Evolutionary conservation across 2,888 invertebrate species (phyloP), one percentile per base, ranked within the genome.

Genomic region (Temnothorax rugatulus): DNA sequence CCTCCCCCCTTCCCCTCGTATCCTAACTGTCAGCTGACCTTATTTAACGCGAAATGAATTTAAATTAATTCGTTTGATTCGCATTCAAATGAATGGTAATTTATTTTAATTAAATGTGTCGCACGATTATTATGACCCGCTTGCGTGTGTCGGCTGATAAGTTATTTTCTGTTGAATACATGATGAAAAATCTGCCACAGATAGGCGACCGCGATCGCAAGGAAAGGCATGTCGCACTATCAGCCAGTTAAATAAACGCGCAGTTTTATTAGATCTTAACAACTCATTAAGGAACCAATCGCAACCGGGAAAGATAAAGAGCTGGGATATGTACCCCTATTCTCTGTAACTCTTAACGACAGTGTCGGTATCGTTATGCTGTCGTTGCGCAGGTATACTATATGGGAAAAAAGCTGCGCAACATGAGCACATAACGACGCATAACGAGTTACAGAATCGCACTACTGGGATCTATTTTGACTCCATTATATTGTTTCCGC

Each of bases 31-130:
- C 57, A 11, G 29, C 57, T 44, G 69, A 69, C 79, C 79, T 69
- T 81, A 81, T 81, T 81, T 71, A 71, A 59, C 71, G 79, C 71
- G 79, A 71, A 59, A 71, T 81, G 79, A 81, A 71, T 81, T 81
- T 81, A 81, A 81, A 71, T 81, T 81, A 81, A 71, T 71, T 81
- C 59, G 79, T 81, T 81, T 81, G 79, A 69, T 59, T 69, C 79
- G 69, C 71, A 50, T 79, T 81, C 47, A 61, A 81, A 81, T 59
- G 47, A 59, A 81, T 47, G 71, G 59, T 81, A 81, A 81, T 81
- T 71, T 71, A 81, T 81, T 81, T 71, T 71, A 71, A 81, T 81
- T 59, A 38, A 59, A 69, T n/a, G 44, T 71, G 79, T 81, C 21
- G 44, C 57, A 11, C 69, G 47, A 59, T 69, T 47, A 59, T 79